Evolutionary conservation across 2,888 invertebrate species (phyloP).

Genomic region (Eristalis tenax): DNA sequence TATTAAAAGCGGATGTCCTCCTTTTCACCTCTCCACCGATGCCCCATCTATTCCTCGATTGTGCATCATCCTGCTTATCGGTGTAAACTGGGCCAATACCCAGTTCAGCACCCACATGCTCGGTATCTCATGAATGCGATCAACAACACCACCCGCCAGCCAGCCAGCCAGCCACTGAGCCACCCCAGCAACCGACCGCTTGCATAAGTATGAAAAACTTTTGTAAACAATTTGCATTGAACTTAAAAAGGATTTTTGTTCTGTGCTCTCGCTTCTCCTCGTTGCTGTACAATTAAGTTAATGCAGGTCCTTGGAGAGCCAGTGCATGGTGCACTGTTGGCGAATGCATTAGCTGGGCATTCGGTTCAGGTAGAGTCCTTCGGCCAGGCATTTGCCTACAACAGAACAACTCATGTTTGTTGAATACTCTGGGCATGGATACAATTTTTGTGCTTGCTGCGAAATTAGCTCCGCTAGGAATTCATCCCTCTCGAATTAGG

Average conservation of each 20-base stretch:
- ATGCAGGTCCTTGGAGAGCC: conserved; percentile 24
- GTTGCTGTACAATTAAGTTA: conserved; percentile 15
- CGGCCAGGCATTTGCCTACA: not conserved
- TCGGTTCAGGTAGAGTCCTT: not conserved
- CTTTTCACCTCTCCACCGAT: not conserved
- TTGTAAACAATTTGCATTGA: conserved; percentile 37
- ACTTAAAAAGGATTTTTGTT: conserved; percentile 7
- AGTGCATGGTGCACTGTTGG: not conserved
- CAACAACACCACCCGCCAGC: conserved; percentile 9
- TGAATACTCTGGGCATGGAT: conserved; percentile 5
- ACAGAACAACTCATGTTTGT: conserved; percentile 14
- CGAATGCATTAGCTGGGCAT: not conserved
- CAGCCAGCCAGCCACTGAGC: not conserved
- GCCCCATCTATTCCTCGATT: not conserved
- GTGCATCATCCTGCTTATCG: conserved; percentile 26
- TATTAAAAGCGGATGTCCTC: conserved; percentile 30
- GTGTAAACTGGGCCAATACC: conserved; percentile 53
- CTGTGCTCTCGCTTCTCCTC: not conserved
- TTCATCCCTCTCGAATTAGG: conserved; percentile 55
- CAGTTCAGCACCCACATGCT: conserved; percentile 29
- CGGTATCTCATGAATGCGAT: conserved; percentile 5
- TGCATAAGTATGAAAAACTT: conserved; percentile 29
- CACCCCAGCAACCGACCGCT: not conserved
- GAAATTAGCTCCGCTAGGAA: conserved; percentile 40
- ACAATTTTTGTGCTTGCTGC: not conserved